Percentiles rank a stretch among this genome's conserved stretches.
Evolutionary conservation across 1,140 invertebrate species (phyloP).

Genomic region (Pseudomyrmex sp.): DNA sequence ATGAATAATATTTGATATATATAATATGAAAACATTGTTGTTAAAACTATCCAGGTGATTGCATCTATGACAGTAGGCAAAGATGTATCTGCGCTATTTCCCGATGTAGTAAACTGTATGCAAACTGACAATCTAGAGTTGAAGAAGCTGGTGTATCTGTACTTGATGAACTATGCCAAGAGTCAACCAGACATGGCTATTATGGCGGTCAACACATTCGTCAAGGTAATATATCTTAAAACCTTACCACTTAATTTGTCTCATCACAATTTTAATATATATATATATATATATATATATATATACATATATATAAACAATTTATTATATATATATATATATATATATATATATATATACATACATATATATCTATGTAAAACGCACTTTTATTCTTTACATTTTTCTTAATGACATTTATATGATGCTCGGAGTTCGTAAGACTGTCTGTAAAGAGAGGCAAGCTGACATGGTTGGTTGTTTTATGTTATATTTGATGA

Average conservation of each 20-base stretch:
- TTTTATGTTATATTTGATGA: not conserved
- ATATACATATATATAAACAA: constrained; percentile 1
- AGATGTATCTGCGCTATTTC: constrained; percentile 98
- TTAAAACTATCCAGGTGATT: constrained; percentile 91
- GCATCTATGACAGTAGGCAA: constrained; percentile 99
- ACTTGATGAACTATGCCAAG: constrained; percentile 99
- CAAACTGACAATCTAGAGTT: constrained; percentile 99
- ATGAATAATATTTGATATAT: too few relatives aligned
- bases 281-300: constrained; percentile 17
- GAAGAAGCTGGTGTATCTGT: constrained; percentile 99
- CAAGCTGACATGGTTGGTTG: constrained; percentile 74
- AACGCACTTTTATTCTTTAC: constrained; percentile 34
- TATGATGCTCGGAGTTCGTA: constrained; percentile 75
- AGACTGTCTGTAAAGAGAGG: constrained; percentile 74
- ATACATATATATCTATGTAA: not conserved
- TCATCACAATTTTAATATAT: constrained; percentile 74
- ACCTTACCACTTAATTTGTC: constrained; percentile 54
- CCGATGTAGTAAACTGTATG: constrained; percentile 99
- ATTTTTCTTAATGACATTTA: constrained; percentile 69
- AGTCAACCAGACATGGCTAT: constrained; percentile 99
- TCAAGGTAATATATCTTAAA: constrained; percentile 91
- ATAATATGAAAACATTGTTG: constrained; percentile 5
- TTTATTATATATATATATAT: too few relatives aligned
- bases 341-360: not conserved
- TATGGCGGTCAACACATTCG: constrained; percentile 99